phyloP scores from a whole-genome alignment of 2,113 vertebrate genomes.

The Chloroceryle aenea region DNA sequence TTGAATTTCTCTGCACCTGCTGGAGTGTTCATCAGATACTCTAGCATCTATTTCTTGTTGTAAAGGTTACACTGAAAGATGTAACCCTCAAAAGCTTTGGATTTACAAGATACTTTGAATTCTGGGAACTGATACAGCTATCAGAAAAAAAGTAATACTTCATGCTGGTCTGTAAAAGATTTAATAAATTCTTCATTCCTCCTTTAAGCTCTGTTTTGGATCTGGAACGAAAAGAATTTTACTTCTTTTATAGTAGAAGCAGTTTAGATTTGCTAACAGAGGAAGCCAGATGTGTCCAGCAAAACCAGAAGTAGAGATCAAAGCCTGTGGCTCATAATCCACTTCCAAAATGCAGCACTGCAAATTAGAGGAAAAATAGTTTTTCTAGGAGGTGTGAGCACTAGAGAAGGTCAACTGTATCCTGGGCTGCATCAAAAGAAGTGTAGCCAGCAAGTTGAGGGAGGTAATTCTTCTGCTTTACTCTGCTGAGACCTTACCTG shows the following conservation, averaged over 20 bases:
- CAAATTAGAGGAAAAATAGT: not conserved
- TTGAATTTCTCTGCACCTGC: not conserved
- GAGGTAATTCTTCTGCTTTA: not conserved
- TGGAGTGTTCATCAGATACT: not conserved
- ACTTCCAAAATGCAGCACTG: not conserved
- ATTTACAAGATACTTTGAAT: not conserved
- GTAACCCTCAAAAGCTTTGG: not conserved
- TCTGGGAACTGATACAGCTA: not conserved
- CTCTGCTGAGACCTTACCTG: not conserved
- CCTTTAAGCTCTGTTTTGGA: not conserved
- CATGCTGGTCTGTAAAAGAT: not conserved
- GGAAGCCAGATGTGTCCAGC: not conserved
- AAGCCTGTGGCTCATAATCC: not conserved
- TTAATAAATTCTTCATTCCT: not conserved
- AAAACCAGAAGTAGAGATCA: not conserved
- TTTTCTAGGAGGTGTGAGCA: not conserved
- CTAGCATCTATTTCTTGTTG: not conserved
- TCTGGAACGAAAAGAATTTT: not conserved
- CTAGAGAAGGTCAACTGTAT: accelerated
- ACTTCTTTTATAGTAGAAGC: not conserved
- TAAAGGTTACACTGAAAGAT: not conserved
- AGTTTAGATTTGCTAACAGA: not conserved
- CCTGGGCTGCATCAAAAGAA: not conserved
- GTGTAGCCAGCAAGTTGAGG: accelerated
- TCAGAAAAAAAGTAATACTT: not conserved